Evolutionary conservation across 1,140 invertebrate genomes (phyloP), one percentile per base, ranked within the genome.

Genomic region (Saxidomus purpurata): DNA sequence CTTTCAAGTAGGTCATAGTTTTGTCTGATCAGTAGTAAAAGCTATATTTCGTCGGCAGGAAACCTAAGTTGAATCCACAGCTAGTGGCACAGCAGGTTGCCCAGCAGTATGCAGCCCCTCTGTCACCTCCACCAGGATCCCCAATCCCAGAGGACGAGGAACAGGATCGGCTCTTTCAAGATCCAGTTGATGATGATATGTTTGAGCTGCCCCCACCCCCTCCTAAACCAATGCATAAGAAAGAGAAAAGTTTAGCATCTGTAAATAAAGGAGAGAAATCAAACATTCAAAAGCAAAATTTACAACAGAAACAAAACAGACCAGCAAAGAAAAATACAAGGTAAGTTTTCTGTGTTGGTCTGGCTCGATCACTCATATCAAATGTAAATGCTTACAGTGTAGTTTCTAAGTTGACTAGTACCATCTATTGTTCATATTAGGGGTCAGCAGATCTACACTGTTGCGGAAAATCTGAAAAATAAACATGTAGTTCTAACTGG

Each of bases 31-130:
- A n/a, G n/a, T n/a, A n/a, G n/a, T n/a, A n/a, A n/a, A n/a, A n/a
- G n/a, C n/a, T n/a, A n/a, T n/a, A n/a, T 13, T 81, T 81, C 8
- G 40, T 22, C 22, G 77, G 43, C 76, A 87, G 86, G 13, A 87
- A 87, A 47, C 86, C 86, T 6, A 76, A 63, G 38, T 38, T 87
- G 34, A 87, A 87, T 47, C 86, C 71, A 9, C 86, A 87, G 59
- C 49, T 87, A 8, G 86, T 87, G 4, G 86, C 86, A 19, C 86
- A 87, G 31, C 86, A 87, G 40, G 86, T 87, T 34, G 86, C 86
- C 47, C 86, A 87, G 25, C 86, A 87, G 86, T 87, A 77, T 69
- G 86, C 86, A 36, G 52, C 55, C 17, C 86, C 76, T 0, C 34
- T 80, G 17, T 40, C 86, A 17, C 86, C 86, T 6, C 74, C 52